Evolutionary conservation across 1,140 invertebrate species (phyloP), one percentile per base, ranked within the genome.

Genomic region (Drosophila sechellia): DNA sequence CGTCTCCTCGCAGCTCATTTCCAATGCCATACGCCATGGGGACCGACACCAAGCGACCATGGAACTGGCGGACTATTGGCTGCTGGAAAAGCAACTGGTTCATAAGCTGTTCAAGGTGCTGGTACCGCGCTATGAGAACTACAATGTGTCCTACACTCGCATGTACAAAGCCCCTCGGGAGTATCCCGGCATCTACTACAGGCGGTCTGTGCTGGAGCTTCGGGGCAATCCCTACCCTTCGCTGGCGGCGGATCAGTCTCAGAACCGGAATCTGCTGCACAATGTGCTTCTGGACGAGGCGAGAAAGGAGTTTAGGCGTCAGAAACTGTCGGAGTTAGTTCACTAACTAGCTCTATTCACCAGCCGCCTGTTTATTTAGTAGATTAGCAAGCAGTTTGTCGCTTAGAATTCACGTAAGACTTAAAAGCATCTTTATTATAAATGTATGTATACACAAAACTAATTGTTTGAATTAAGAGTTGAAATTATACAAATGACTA

Each of bases 91-190:
- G 87, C 96, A 98, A 92, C 92, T 98, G 12, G 93, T 98, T 5
- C 97, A 98, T 79, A 98, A 98, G 93, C 92, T 98, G 40, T 99
- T 99, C 81, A 98, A 98, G 94, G 97, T 98, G 15, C 92, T 98
- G 15, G 97, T 95, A 20, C 97, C 97, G 11, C 93, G 97, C 54
- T 98, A 95, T 93, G 93, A 96, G 86, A 94, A 96, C 79, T 95
- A 94, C 76, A 94, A 93, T 37, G 91, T 93, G 6, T 94, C 95
- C 1, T 98, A 94, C 85, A 98, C 97, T 25, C 94, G 94, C 85
- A 92, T 98, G 77, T 94, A 95, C 57, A 95, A 94, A 83, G 95
- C 95, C 25, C 96, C 96, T 3, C 93, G 87, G 53, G 91, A 93
- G 42, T 95, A 95, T 90, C 95, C 95, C 42, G 94, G 93, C 31